phyloP scores from a whole-genome alignment of 2,797 vertebrate species.

The Leuciscus waleckii region DNA sequence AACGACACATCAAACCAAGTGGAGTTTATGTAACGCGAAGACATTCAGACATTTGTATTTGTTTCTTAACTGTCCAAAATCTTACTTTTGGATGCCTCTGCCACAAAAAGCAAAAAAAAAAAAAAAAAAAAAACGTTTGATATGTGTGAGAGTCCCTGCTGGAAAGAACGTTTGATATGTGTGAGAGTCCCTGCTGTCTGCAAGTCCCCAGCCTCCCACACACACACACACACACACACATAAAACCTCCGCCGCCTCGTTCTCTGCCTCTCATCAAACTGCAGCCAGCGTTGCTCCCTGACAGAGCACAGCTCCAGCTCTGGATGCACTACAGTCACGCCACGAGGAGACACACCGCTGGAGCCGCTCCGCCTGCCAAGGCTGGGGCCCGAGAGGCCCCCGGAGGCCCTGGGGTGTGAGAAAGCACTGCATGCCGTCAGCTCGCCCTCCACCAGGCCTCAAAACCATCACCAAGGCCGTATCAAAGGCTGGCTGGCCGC shows the following conservation, averaged over 20 bases:
- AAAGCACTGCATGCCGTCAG: slow-evolving; percentile 71
- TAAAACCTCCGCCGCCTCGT: slow-evolving; percentile 28
- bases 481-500: slow-evolving; percentile 36
- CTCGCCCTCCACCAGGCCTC: slow-evolving; percentile 42
- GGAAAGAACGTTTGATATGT: slow-evolving; percentile 3
- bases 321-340: slow-evolving; percentile 75
- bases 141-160: slow-evolving; percentile 23
- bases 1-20: background rate
- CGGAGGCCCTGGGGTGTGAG: slow-evolving; percentile 75
- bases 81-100: background rate
- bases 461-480: slow-evolving; percentile 38
- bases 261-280: slow-evolving; percentile 51
- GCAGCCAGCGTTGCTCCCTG: slow-evolving; percentile 63
- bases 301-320: slow-evolving; percentile 70
- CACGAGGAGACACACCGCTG: slow-evolving; percentile 42
- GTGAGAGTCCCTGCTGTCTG: slow-evolving; percentile 11
- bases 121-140: background rate
- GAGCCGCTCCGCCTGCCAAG: slow-evolving; percentile 69
- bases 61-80: slow-evolving; percentile 12
- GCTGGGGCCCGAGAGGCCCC: slow-evolving; percentile 66
- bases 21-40: background rate
- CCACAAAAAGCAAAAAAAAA: background rate
- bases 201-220: slow-evolving; percentile 20
- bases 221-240: slow-evolving; percentile 22
- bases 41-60: background rate